phyloP scores from a whole-genome alignment of 2,113 vertebrate genomes.

The Mastomys natalensis region DNA sequence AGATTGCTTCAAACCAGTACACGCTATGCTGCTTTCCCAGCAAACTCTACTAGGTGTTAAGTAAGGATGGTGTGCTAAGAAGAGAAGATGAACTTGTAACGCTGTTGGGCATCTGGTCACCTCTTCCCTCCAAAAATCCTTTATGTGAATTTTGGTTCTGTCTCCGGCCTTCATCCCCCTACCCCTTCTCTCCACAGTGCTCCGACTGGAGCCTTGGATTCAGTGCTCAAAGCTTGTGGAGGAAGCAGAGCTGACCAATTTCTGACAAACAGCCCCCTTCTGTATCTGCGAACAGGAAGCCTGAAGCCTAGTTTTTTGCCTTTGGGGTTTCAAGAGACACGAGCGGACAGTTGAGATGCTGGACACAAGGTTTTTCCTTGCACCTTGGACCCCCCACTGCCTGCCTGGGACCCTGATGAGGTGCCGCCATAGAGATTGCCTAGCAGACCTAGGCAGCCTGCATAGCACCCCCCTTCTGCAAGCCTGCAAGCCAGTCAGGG shows the following conservation, averaged over 20 bases:
- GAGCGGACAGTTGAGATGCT: not conserved
- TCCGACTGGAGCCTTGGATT: not conserved
- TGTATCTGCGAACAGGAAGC: accelerated
- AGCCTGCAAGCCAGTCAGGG: not conserved
- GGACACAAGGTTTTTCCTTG: too few relatives aligned
- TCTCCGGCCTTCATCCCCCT: not conserved
- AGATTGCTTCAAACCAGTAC: not conserved
- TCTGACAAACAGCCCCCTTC: accelerated
- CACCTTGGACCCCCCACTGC: constrained; percentile 84
- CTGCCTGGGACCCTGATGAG: constrained; percentile 85
- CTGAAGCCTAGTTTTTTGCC: not conserved
- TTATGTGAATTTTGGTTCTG: not conserved
- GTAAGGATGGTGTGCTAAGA: not conserved
- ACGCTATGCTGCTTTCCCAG: not conserved
- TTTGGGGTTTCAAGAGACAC: accelerated
- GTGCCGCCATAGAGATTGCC: constrained; percentile 78
- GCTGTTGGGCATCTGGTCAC: not conserved
- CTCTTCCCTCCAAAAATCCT: not conserved
- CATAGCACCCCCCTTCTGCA: not conserved
- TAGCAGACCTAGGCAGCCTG: not conserved
- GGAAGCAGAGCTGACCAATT: constrained; percentile 68
- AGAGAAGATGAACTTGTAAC: not conserved
- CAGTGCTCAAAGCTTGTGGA: constrained; percentile 82
- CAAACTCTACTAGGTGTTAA: not conserved
- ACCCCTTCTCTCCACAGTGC: not conserved